phyloP scores from a whole-genome alignment of 2,113 vertebrate genomes.

The Tetraodon nigroviridis region DNA sequence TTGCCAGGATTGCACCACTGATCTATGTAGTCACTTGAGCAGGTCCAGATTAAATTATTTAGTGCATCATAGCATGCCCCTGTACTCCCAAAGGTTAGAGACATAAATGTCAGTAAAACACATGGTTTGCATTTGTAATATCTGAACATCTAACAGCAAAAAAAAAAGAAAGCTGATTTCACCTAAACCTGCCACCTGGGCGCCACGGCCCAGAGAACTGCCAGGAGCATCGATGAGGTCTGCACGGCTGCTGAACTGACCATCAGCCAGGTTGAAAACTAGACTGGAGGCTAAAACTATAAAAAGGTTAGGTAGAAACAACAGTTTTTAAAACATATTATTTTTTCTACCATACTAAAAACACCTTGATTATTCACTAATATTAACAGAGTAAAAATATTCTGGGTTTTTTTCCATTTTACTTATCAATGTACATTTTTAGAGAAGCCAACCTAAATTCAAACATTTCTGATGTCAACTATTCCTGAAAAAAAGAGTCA shows the following conservation, averaged over 20 bases:
- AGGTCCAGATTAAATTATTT: constrained; percentile 98
- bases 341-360: neutral
- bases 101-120: neutral
- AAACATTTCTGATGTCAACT: no score
- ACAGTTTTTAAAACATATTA: neutral
- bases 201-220: constrained; percentile 93
- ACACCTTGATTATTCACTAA: no score
- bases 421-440: no score
- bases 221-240: constrained; percentile 96
- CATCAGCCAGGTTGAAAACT: constrained; percentile 90
- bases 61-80: constrained; percentile 94
- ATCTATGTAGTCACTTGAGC: constrained; percentile 97
- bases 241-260: constrained; percentile 91
- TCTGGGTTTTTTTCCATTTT: no score
- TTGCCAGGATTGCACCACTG: constrained; percentile 99
- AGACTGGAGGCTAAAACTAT: constrained; percentile 92
- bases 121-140: neutral
- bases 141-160: neutral
- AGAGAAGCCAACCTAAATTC: no score
- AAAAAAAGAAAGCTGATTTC: constrained; percentile 48
- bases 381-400: no score
- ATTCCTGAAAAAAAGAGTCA: neutral
- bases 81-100: constrained; percentile 44
- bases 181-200: constrained; percentile 94
- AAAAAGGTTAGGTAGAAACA: neutral